These are phyloP conservation scores for Chionomys nivalis DNA, from an alignment of 2,113 vertebrate genomes.

Conservation along the genomic window DNA sequence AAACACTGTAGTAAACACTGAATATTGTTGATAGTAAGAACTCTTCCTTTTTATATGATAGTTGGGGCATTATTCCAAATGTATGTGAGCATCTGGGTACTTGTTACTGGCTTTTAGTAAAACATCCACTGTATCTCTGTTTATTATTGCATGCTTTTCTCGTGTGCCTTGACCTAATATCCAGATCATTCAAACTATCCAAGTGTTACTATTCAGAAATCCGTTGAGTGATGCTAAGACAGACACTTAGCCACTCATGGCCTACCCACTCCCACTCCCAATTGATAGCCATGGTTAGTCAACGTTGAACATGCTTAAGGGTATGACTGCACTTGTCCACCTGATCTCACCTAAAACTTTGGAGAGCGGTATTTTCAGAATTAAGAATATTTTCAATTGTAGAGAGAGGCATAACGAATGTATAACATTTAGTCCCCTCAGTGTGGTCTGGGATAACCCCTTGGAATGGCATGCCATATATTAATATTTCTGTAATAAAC, in stretches of 20 bases:
- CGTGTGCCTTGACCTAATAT: background rate
- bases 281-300: background rate
- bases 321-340: background rate
- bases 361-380: conserved; percentile 32
- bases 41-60: background rate
- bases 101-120: background rate
- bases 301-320: background rate
- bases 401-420: background rate
- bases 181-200: background rate
- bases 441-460: background rate
- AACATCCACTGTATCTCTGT: background rate
- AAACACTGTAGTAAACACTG: background rate
- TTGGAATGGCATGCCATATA: background rate
- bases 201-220: background rate
- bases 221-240: background rate
- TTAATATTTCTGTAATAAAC: conserved; percentile 34
- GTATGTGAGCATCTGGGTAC: background rate
- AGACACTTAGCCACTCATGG: background rate
- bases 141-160: background rate
- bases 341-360: conserved; percentile 22
- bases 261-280: background rate
- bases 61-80: background rate
- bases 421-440: background rate
- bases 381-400: conserved; percentile 33
- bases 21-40: conserved; percentile 5